Conservation (phyloP, 2,113 vertebrate species). For the Meles meles region DNA sequence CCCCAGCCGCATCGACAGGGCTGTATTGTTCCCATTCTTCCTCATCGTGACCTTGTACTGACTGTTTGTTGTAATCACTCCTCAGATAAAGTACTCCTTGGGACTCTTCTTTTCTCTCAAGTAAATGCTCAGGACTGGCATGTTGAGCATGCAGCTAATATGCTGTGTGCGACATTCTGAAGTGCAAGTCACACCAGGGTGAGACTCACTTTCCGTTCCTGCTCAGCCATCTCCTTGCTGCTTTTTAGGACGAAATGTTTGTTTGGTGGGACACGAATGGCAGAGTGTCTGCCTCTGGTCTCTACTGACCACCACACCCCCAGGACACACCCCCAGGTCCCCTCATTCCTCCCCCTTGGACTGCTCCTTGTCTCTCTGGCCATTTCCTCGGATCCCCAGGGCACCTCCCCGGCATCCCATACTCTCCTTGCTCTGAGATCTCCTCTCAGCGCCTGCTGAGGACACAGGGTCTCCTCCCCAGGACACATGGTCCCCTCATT, state of each 20-base stretch:
- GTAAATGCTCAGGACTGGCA: neutral
- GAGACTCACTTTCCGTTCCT: neutral
- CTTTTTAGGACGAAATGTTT: neutral
- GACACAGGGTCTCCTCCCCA: no score
- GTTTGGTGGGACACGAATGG: neutral
- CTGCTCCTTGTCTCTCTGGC: neutral
- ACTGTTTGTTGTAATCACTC: conserved; percentile 37
- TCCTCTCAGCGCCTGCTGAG: no score
- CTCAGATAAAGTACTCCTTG: conserved; percentile 11
- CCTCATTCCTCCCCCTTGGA: neutral
- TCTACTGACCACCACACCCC: neutral
- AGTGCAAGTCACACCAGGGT: neutral
- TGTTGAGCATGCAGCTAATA: neutral
- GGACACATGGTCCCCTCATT: no score
- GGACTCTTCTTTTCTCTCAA: neutral
- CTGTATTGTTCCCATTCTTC: conserved; percentile 14
- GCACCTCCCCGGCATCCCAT: rapidly evolving
- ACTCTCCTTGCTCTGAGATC: no score
- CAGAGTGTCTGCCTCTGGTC: neutral
- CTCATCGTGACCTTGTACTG: conserved; percentile 44
- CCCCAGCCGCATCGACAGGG: neutral
- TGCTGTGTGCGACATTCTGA: neutral
- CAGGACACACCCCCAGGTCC: neutral
- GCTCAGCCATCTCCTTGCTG: neutral
- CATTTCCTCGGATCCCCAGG: neutral